These are phyloP conservation scores for Bhutanitis thaidina DNA, from an alignment of 2,888 invertebrate genomes.

Conservation along the genomic window DNA sequence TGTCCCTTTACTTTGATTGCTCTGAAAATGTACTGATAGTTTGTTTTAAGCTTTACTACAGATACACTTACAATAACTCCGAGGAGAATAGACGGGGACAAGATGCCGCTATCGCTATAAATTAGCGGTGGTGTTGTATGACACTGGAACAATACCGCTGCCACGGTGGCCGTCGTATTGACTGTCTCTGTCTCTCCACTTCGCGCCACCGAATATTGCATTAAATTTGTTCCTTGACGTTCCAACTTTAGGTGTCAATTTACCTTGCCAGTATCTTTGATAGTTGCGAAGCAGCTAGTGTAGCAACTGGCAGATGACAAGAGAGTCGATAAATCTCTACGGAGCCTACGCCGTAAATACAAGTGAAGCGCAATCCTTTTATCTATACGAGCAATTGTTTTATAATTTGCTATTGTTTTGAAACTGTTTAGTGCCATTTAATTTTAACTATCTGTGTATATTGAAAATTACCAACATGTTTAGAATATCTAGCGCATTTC, in stretches of 20 bases:
- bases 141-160: slow-evolving; percentile 64
- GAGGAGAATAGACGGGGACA: slow-evolving; percentile 47
- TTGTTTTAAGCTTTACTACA: slow-evolving; percentile 11
- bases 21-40: not conserved
- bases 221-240: slow-evolving; percentile 33
- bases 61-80: slow-evolving; percentile 21
- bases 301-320: slow-evolving; percentile 70
- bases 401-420: slow-evolving; percentile 49
- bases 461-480: too few species aligned
- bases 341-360: slow-evolving; percentile 53
- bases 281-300: slow-evolving; percentile 52
- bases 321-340: slow-evolving; percentile 62
- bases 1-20: slow-evolving; percentile 8
- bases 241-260: slow-evolving; percentile 32
- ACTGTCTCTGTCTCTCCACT: slow-evolving; percentile 48
- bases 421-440: not conserved
- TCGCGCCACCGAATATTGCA: slow-evolving; percentile 34
- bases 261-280: slow-evolving; percentile 29
- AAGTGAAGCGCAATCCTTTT: slow-evolving; percentile 47
- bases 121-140: slow-evolving; percentile 63
- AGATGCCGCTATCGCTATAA: slow-evolving; percentile 67
- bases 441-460: not conserved
- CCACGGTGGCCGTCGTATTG: slow-evolving; percentile 63
- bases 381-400: slow-evolving; percentile 49
- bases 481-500: too few species aligned